phyloP scores from a whole-genome alignment of 2,113 vertebrate species.

The Chunga burmeisteri region DNA sequence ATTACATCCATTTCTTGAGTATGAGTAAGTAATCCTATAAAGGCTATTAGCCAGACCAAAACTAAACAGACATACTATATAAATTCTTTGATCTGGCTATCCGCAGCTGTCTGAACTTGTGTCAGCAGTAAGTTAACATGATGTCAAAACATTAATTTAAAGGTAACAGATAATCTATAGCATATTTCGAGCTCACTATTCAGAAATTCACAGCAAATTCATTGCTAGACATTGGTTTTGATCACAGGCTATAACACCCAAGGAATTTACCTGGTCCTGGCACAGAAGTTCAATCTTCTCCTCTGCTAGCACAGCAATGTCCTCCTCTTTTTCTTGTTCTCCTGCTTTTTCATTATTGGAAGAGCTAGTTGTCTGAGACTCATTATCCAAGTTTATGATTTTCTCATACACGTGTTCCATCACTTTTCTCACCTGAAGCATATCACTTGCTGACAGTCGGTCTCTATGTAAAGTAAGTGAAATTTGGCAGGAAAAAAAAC shows the following conservation, averaged over 20 bases:
- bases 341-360: constrained; percentile 92
- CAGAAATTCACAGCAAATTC: not conserved
- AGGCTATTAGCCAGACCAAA: not conserved
- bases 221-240: not conserved
- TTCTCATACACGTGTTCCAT: constrained; percentile 99
- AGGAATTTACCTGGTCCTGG: constrained; percentile 90
- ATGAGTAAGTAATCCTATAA: not conserved
- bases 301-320: constrained; percentile 94
- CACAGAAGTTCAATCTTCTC: constrained; percentile 98
- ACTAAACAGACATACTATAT: not conserved
- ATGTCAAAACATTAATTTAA: not conserved
- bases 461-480: constrained; percentile 75
- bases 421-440: constrained; percentile 98
- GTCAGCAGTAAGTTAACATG: not conserved
- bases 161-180: not conserved
- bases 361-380: constrained; percentile 96
- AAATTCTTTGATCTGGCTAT: not conserved
- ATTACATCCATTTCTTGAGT: not conserved
- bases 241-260: not conserved
- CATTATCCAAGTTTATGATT: constrained; percentile 96
- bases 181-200: not conserved
- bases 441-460: constrained; percentile 95
- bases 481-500: not conserved
- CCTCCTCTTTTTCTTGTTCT: constrained; percentile 97
- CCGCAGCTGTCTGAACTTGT: not conserved